phyloP scores from a whole-genome alignment of 1,140 invertebrate species.

The Hycleus phaleratus region DNA sequence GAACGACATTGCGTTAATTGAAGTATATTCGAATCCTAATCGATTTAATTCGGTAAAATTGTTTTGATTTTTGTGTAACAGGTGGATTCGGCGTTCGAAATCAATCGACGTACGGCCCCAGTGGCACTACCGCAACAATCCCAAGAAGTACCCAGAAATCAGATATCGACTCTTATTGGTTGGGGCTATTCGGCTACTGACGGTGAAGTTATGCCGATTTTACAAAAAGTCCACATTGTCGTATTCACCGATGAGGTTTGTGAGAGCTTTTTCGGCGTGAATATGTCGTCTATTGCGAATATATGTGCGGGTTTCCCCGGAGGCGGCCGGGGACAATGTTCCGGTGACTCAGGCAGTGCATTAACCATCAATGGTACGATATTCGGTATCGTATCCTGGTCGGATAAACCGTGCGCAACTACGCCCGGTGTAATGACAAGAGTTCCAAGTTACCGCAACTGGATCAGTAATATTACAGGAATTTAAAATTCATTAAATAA shows the following conservation, averaged over 20 bases:
- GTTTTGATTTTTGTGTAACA: neutral
- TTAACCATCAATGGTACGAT: conserved; percentile 40
- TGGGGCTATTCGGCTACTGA: conserved; percentile 18
- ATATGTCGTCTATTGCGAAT: conserved; percentile 4
- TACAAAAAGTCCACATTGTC: conserved; percentile 39
- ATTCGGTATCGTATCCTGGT: conserved; percentile 45
- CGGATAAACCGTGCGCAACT: conserved; percentile 41
- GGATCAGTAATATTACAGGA: too few species aligned
- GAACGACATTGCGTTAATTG: conserved; percentile 4
- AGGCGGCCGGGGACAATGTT: conserved; percentile 42
- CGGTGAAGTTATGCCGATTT: conserved; percentile 32
- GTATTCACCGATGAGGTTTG: conserved; percentile 37
- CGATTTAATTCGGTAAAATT: neutral
- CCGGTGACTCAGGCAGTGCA: conserved; percentile 49
- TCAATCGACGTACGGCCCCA: neutral
- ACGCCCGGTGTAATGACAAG: conserved; percentile 39
- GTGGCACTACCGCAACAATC: neutral
- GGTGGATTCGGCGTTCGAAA: neutral
- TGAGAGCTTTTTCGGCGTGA: conserved; percentile 22
- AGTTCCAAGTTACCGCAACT: conserved; percentile 30
- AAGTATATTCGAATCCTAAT: neutral
- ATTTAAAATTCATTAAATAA: too few species aligned
- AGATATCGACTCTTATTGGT: neutral
- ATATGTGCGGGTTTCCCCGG: conserved; percentile 39
- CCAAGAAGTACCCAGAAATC: neutral